Base-by-base conservation (phyloP, 1,140 invertebrate species). In the Orius insidiosus region DNA sequence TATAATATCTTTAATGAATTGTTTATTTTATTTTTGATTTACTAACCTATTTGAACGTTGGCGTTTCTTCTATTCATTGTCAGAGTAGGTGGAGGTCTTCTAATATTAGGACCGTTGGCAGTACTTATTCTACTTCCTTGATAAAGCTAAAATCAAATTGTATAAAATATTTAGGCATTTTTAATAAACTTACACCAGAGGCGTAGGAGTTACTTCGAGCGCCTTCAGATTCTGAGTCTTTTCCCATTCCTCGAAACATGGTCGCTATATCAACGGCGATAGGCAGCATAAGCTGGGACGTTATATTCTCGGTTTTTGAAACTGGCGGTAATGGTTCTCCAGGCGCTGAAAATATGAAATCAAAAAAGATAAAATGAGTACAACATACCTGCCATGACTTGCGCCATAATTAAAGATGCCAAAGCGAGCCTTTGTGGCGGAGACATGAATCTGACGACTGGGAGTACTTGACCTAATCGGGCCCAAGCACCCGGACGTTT, bases 241-340 rank as follows among this genome's bases (percentile, higher is more conserved):
- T 49, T 0, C 52, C 55, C 7, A 51, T 30, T 6, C 60, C 64
- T 39, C 60, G 60, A 34, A 76, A 67, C 33, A 76, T 63, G 53
- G 74, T 74, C 1, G 73, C 73, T 52, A 75, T 72, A 54, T 78
- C 75, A 48, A 66, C 63, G 41, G 72, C 66, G 48, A 76, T 74
- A 15, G 75, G 75, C 33, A 78, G 54, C 59, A 74, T 63, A 1
- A 76, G 59, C 14, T 75, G 69, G 32, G 70, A 62, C 9, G 63
- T 68, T 2, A 64, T 58, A 40, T 68, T 66, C 48, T 69, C 67
- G 1, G 50, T 10, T 14, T 47, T 44, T 5, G 9, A 11, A 6
- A 50, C 13, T 4, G 39, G 19, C 0, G 53, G 46, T 5, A 38
- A 8, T 8, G 43, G 52, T 6, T 45, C 48, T 15, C 40, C 33